phyloP scores from a whole-genome alignment of 2,797 vertebrate genomes.

The Pangasius macronema region DNA sequence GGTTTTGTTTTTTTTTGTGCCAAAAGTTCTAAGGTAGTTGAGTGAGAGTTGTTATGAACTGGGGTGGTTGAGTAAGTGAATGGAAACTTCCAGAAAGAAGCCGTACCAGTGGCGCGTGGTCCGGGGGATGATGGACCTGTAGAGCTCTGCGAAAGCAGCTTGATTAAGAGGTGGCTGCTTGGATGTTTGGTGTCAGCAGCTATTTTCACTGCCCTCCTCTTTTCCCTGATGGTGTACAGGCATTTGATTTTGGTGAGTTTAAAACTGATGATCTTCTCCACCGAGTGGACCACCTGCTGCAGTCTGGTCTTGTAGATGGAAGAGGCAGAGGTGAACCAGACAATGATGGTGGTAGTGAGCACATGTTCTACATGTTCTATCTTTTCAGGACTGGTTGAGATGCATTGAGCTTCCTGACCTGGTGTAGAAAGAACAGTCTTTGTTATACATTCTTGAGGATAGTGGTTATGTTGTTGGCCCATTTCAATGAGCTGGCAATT shows the following conservation, averaged over 20 bases:
- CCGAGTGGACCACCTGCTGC: background rate
- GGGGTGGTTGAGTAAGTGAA: background rate
- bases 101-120: background rate
- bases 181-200: background rate
- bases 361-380: no score
- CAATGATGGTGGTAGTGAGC: background rate
- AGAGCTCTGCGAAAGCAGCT: background rate
- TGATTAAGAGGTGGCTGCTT: background rate
- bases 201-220: background rate
- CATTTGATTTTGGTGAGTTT: background rate
- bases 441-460: background rate
- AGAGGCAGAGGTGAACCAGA: background rate
- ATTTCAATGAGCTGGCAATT: background rate
- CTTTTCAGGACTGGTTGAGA: background rate
- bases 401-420: background rate
- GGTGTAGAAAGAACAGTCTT: background rate
- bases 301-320: background rate
- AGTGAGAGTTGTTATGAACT: background rate
- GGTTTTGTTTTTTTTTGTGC: background rate
- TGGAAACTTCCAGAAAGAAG: background rate
- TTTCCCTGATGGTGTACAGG: background rate
- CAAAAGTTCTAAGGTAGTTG: background rate
- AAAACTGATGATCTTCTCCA: background rate
- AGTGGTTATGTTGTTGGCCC: background rate
- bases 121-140: background rate